Evolutionary conservation across 2,888 invertebrate genomes (phyloP), one percentile per base, ranked within the genome.

Genomic region (Acleris holmiana): DNA sequence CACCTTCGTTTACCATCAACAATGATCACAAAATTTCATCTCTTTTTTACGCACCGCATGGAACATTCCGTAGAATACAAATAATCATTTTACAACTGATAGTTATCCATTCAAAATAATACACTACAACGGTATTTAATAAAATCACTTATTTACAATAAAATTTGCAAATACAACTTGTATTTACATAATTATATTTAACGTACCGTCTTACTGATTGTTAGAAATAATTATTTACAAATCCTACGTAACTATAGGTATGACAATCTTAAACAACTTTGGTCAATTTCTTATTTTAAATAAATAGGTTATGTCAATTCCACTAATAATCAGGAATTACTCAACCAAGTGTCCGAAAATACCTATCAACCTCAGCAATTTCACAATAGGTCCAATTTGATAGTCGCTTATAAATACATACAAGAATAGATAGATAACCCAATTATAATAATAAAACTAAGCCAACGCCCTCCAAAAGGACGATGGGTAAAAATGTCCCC

Each of bases 1-100:
- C 86, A 91, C 90, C 89, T 91, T 88, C 89, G 84, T 89, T 82
- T 89, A 53, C 58, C 85, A 83, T 87, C 82, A 91, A 92, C 90
- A 92, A 89, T 88, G 87, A 92, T 92, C 92, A 92, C 92, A 91
- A 88, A 87, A 82, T 87, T 88, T 84, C 82, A 77, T 80, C 73
- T 83, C 83, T 79, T 85, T 80, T 87, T 85, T 85, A 82, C 87
- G 89, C 91, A 91, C 90, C 90, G 85, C 89, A 85, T 85, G 86
- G 84, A 88, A 88, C 85, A 84, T 81, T 83, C 82, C 82, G 79
- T 87, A 83, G 85, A 86, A 89, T 86, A 83, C 79, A 88, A 88
- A 78, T 78, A 73, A 86, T 79, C 71, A 62, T 82, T 78, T 80
- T 72, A 85, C 78, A 84, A 80, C 82, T 79, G 78, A 88, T 88